Evolutionary conservation across 2,888 invertebrate genomes (phyloP).

Genomic region (Cephus sareptanus): DNA sequence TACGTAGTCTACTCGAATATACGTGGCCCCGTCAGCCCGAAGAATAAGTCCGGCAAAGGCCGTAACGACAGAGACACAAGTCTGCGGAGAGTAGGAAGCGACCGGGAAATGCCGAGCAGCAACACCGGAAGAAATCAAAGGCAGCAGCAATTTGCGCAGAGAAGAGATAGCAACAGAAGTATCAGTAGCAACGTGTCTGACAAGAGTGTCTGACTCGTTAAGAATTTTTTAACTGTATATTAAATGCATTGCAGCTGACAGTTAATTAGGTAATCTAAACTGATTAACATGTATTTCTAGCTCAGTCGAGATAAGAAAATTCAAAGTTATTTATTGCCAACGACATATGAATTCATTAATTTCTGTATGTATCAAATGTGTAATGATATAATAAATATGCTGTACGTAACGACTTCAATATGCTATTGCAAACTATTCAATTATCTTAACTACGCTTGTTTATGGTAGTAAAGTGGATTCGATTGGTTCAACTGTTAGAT

Average conservation of each 20-base stretch:
- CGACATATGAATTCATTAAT: not conserved
- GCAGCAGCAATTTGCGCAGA: slow-evolving; percentile 33
- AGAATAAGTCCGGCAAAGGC: slow-evolving; percentile 30
- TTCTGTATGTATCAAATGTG: no score
- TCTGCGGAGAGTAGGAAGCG: slow-evolving; percentile 52
- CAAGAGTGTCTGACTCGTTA: slow-evolving; percentile 50
- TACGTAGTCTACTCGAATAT: slow-evolving; percentile 58
- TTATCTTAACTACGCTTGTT: not conserved
- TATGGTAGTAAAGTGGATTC: not conserved
- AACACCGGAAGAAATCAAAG: slow-evolving; percentile 23
- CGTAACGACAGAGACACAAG: slow-evolving; percentile 50
- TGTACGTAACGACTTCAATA: not conserved
- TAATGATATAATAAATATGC: not conserved
- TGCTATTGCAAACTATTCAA: not conserved
- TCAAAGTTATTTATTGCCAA: not conserved
- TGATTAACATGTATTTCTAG: not conserved
- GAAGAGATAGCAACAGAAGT: slow-evolving; percentile 53
- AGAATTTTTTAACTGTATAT: not conserved
- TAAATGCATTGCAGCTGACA: not conserved
- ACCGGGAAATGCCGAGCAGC: slow-evolving; percentile 38
- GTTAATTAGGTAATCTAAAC: not conserved
- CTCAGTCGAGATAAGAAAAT: not conserved
- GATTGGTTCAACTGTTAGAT: not conserved
- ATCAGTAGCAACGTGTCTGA: slow-evolving; percentile 56
- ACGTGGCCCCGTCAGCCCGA: slow-evolving; percentile 46